Conservation (phyloP, 1,140 invertebrate genomes). For the Drosophila ohnishii region DNA sequence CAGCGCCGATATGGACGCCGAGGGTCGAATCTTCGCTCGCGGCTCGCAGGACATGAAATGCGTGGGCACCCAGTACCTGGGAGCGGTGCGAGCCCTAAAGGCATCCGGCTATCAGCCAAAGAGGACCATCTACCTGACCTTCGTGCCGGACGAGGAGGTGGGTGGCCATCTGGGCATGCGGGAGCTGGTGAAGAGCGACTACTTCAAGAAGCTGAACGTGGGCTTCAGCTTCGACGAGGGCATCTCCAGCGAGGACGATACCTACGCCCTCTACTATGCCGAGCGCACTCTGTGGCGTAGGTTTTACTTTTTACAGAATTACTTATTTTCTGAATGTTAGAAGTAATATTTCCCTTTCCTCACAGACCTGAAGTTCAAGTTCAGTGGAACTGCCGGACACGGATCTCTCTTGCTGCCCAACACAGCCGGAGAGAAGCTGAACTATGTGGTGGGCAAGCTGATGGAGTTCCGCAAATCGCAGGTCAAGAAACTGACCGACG, state of each 20-base stretch:
- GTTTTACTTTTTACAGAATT: not conserved
- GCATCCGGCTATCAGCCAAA: slow-evolving; percentile 84
- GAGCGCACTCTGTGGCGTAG: slow-evolving; percentile 89
- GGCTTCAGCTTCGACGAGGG: slow-evolving; percentile 96
- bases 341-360: no score
- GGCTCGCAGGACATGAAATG: slow-evolving; percentile 88
- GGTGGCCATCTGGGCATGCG: slow-evolving; percentile 93
- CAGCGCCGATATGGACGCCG: slow-evolving; percentile 87
- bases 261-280: slow-evolving; percentile 89
- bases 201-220: slow-evolving; percentile 92
- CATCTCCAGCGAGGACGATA: slow-evolving; percentile 86
- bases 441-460: slow-evolving; percentile 90
- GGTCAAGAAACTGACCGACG: slow-evolving; percentile 86
- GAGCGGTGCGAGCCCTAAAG: slow-evolving; percentile 88
- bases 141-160: slow-evolving; percentile 97
- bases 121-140: slow-evolving; percentile 89
- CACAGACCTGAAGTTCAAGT: slow-evolving; percentile 27
- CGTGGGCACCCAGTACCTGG: slow-evolving; percentile 84
- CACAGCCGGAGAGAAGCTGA: slow-evolving; percentile 93
- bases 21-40: slow-evolving; percentile 91
- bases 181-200: slow-evolving; percentile 89
- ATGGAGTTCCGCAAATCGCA: slow-evolving; percentile 89
- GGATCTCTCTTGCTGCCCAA: slow-evolving; percentile 92
- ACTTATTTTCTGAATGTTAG: no score
- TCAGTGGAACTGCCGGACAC: slow-evolving; percentile 92